These are phyloP conservation scores for Ditula angustiorana DNA, from an alignment of 2,888 invertebrate species.

Conservation along the genomic window DNA sequence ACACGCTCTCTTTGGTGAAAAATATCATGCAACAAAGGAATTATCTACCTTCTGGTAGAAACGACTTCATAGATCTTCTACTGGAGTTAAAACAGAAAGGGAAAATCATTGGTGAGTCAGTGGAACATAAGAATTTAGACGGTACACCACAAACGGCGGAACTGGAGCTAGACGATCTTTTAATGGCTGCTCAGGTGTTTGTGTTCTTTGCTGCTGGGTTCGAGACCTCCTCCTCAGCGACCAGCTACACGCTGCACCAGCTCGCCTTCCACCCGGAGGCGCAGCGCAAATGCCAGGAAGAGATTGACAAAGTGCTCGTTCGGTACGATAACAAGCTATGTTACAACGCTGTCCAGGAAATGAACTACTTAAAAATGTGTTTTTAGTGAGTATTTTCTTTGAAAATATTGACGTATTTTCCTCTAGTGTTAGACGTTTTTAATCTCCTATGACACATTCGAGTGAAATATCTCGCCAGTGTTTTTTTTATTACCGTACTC, in stretches of 20 bases:
- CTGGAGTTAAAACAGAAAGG: conserved; percentile 58
- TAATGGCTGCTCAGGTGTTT: conserved; percentile 65
- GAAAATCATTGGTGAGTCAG: conserved; percentile 61
- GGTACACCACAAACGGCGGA: conserved; percentile 58
- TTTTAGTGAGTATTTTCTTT: conserved; percentile 44
- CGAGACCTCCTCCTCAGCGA: conserved; percentile 76
- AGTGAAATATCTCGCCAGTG: too few relatives aligned
- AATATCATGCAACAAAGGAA: conserved; percentile 61
- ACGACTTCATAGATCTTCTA: conserved; percentile 48
- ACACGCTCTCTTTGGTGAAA: conserved; percentile 26
- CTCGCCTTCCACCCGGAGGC: conserved; percentile 70
- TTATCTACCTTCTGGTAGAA: conserved; percentile 55
- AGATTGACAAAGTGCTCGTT: conserved; percentile 63
- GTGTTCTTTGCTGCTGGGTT: conserved; percentile 76
- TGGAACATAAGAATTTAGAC: conserved; percentile 52
- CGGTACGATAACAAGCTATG: conserved; percentile 63
- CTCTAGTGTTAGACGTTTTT: too few relatives aligned
- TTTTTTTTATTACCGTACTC: too few relatives aligned
- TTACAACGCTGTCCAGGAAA: conserved; percentile 64
- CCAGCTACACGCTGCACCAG: conserved; percentile 67
- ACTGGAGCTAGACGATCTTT: conserved; percentile 57
- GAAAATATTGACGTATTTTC: neutral
- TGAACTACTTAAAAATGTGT: conserved; percentile 58
- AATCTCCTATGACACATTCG: too few relatives aligned
- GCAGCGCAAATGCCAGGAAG: conserved; percentile 64